Evolutionary conservation across 2,888 invertebrate genomes (phyloP).

Genomic region (Drosophila robusta): DNA sequence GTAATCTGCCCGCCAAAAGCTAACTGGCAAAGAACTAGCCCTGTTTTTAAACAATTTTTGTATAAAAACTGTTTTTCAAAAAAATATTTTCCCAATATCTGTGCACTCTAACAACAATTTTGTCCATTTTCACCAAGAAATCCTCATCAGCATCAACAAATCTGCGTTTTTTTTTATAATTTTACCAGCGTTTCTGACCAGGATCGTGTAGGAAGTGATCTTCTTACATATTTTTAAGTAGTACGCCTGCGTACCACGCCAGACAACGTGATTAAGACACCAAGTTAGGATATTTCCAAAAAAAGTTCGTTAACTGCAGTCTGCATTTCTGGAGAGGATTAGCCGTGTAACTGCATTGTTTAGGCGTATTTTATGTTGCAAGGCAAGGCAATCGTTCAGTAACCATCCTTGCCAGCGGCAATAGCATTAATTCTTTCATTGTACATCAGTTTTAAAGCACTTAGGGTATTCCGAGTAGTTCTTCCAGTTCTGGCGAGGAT

Average conservation of each 20-base stretch:
- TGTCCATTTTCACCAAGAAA: conserved; percentile 15
- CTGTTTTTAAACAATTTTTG: conserved; percentile 11
- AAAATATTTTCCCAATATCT: not conserved
- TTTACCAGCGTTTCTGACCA: conserved; percentile 33
- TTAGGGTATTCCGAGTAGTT: not conserved
- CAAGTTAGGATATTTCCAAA: not conserved
- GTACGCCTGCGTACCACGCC: conserved; percentile 6
- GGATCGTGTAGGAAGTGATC: conserved; percentile 28
- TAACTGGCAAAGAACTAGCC: conserved; percentile 11
- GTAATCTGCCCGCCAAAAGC: conserved; percentile 56
- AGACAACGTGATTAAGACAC: not conserved
- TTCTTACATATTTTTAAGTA: conserved; percentile 1
- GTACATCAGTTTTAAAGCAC: not conserved
- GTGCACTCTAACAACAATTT: conserved; percentile 8
- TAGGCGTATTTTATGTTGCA: not conserved
- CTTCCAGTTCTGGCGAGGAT: conserved; percentile 17
- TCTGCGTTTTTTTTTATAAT: conserved; percentile 27
- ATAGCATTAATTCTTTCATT: not conserved
- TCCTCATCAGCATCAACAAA: conserved; percentile 6
- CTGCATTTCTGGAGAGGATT: conserved; percentile 71
- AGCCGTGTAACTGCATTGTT: not conserved
- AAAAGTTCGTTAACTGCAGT: not conserved
- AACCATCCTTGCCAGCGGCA: not conserved
- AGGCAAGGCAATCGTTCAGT: not conserved
- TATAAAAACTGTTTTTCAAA: conserved; percentile 15